Evolutionary conservation across 2,113 vertebrate species (phyloP), one percentile per base, ranked within the genome.

Genomic region (Hassar affinis): DNA sequence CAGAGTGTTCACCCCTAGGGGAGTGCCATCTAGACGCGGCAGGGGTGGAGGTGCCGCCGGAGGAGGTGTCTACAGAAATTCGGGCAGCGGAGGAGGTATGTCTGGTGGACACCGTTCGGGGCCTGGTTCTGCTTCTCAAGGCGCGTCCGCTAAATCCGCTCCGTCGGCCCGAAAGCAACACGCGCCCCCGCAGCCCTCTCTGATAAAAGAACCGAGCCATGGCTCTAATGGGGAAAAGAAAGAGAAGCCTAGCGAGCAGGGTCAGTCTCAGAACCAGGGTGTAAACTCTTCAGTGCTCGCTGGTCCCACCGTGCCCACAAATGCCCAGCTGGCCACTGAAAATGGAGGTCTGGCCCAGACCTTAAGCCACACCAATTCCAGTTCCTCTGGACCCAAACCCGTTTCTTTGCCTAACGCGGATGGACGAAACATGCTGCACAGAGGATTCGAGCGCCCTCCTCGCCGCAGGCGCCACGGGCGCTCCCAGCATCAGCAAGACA

Each of bases 401-500:
- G 88, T 61, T 86, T 57, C 38, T 86, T 80, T 2, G 66, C 84
- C 45, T 15, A 89, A 68, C 54, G 79, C 61, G 4, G 88, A 88
- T 14, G 84, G 88, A 82, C 89, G 90, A 18, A 86, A 89, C n/a
- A 92, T 92, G 64, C 89, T 90, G 66, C 89, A 81, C 0, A 87
- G 91, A 6, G 90, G 92, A 35, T 93, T 96, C 45, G 96, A 97
- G 57, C 92, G 95, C 2, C 93, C 93, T 0, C 95, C 95, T 4
- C 92, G 96, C 12, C 93, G 96, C 10, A 91, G 95, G 1, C 93
- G 96, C 6, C 95, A 96, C 0, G 95, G 95, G 0, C 93, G 96
- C 14, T 95, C 96, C 5, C 96, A 97, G 88, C 97, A 97, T 88
- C 95, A 95, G 88, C 97, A 98, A 88, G 97, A 98, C 90, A 98